A percentile compares a stretch with the other conserved stretches of the same genome.
These are phyloP conservation scores for Apeira syringaria DNA, from an alignment of 2,888 invertebrate genomes.

Conservation along the genomic window DNA sequence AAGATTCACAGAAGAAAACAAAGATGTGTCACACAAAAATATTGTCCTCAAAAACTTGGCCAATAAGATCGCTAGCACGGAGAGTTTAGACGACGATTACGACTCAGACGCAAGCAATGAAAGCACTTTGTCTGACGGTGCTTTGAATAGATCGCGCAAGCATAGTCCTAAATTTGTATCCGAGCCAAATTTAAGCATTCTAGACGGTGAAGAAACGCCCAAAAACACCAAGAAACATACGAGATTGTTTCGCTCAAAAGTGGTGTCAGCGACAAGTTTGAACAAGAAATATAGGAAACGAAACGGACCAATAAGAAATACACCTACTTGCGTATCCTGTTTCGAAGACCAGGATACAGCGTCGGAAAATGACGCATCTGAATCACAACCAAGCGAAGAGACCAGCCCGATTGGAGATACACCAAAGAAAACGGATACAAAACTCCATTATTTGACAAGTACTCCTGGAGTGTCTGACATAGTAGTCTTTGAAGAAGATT, in stretches of 20 bases:
- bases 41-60: conserved; percentile 74
- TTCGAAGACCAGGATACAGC: conserved; percentile 69
- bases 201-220: conserved; percentile 70
- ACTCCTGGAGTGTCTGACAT: conserved; percentile 67
- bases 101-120: conserved; percentile 73
- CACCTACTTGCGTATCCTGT: conserved; percentile 75
- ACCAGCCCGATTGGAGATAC: conserved; percentile 42
- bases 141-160: conserved; percentile 59
- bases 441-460: conserved; percentile 67
- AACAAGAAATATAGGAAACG: conserved; percentile 75
- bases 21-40: conserved; percentile 72
- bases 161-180: conserved; percentile 76
- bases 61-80: conserved; percentile 69
- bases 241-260: conserved; percentile 70
- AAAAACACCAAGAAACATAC: conserved; percentile 68
- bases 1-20: conserved; percentile 58
- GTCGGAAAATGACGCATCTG: conserved; percentile 39
- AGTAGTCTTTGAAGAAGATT: conserved; percentile 55
- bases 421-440: conserved; percentile 50
- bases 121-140: conserved; percentile 73
- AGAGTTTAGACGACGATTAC: conserved; percentile 65
- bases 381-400: conserved; percentile 27
- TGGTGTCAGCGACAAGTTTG: conserved; percentile 53
- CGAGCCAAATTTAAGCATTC: conserved; percentile 70
- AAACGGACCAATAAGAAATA: conserved; percentile 48